Conservation (phyloP, 2,888 invertebrate species). For the Nomada fucata region DNA sequence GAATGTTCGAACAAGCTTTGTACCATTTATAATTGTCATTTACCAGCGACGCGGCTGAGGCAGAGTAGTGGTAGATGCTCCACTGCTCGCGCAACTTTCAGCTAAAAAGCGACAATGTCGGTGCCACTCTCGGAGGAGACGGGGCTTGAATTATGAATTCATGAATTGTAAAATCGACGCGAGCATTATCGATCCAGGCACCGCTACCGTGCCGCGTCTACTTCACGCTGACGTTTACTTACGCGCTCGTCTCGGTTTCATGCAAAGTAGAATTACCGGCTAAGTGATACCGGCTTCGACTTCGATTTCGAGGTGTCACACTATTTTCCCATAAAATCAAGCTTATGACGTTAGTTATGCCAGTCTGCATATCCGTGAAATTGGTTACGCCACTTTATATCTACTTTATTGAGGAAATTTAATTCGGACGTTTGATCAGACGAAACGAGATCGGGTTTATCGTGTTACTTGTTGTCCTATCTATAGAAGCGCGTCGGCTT, state of each 20-base stretch:
- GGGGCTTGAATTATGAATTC: slow-evolving; percentile 79
- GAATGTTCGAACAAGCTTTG: slow-evolving; percentile 9
- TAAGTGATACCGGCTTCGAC: slow-evolving; percentile 61
- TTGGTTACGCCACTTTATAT: not conserved
- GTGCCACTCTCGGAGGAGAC: slow-evolving; percentile 63
- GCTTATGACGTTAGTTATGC: slow-evolving; percentile 29
- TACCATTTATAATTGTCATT: slow-evolving; percentile 45
- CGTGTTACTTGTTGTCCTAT: no score
- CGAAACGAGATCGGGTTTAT: not conserved
- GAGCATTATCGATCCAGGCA: slow-evolving; percentile 75
- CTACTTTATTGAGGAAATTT: not conserved
- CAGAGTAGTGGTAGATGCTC: slow-evolving; percentile 12
- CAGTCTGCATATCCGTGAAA: not conserved
- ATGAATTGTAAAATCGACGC: slow-evolving; percentile 80
- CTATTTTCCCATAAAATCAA: slow-evolving; percentile 45
- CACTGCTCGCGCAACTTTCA: slow-evolving; percentile 14
- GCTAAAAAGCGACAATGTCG: slow-evolving; percentile 35
- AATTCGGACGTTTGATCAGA: not conserved
- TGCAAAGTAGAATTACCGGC: slow-evolving; percentile 59
- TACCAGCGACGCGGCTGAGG: slow-evolving; percentile 26
- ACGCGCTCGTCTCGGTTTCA: slow-evolving; percentile 64
- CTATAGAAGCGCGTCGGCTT: no score
- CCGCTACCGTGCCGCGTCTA: slow-evolving; percentile 36
- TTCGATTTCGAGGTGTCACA: slow-evolving; percentile 49
- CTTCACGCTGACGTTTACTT: slow-evolving; percentile 58